phyloP scores from a whole-genome alignment of 2,888 invertebrate genomes.

The Latheticus oryzae region DNA sequence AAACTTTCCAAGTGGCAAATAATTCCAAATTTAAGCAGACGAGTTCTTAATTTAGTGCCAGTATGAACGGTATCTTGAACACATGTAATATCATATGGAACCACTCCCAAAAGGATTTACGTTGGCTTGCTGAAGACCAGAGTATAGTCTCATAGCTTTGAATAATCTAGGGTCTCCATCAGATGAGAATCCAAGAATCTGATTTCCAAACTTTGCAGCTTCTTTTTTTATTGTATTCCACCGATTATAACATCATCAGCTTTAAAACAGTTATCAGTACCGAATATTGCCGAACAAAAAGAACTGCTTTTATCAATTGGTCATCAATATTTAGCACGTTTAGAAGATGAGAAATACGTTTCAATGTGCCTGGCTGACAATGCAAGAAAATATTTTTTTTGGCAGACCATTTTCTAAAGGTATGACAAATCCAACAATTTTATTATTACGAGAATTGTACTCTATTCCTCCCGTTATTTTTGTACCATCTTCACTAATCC shows the following conservation, averaged over 20 bases:
- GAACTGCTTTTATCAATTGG: too few species aligned
- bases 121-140: background rate
- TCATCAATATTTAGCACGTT: too few species aligned
- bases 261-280: slow-evolving; percentile 46
- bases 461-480: slow-evolving; percentile 45
- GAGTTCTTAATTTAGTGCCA: slow-evolving; percentile 36
- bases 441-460: slow-evolving; percentile 46
- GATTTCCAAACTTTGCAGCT: slow-evolving; percentile 26
- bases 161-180: slow-evolving; percentile 22
- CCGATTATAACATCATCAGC: slow-evolving; percentile 38
- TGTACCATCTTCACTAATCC: slow-evolving; percentile 48
- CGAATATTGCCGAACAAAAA: slow-evolving; percentile 45
- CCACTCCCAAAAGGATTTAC: slow-evolving; percentile 6
- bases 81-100: slow-evolving; percentile 2
- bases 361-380: too few species aligned
- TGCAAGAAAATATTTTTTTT: too few species aligned
- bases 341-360: too few species aligned
- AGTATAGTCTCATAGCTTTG: slow-evolving; percentile 8
- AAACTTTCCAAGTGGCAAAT: slow-evolving; percentile 23
- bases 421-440: slow-evolving; percentile 48
- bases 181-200: slow-evolving; percentile 1
- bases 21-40: slow-evolving; percentile 30
- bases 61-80: slow-evolving; percentile 40
- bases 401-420: slow-evolving; percentile 46
- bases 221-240: slow-evolving; percentile 39